phyloP scores from a whole-genome alignment of 2,113 vertebrate species.

The Mustela lutreola region DNA sequence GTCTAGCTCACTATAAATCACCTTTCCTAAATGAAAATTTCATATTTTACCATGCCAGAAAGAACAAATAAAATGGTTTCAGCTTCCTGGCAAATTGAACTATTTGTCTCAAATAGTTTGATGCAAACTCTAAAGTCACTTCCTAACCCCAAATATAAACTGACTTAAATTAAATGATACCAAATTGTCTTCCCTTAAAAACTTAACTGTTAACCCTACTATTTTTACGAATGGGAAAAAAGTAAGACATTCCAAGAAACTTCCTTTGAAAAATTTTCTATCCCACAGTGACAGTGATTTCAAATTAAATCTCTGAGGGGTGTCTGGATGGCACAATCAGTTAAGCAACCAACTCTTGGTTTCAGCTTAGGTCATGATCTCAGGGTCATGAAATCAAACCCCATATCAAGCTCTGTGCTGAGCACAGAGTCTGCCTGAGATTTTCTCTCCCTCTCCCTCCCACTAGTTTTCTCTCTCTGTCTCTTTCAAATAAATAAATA shows the following conservation, averaged over 20 bases:
- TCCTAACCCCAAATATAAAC: constrained; percentile 46
- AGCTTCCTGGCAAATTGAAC: neutral
- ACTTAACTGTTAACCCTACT: constrained; percentile 46
- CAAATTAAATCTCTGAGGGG: neutral
- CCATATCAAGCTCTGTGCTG: no score
- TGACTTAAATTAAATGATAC: neutral
- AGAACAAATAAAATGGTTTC: neutral
- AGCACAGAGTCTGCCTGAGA: no score
- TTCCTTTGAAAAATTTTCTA: neutral
- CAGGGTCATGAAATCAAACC: no score
- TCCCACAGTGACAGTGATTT: neutral
- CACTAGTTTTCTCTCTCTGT: no score
- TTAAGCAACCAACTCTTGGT: no score
- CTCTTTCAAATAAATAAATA: no score
- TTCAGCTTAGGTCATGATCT: no score
- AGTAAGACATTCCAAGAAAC: neutral
- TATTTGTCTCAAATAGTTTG: neutral
- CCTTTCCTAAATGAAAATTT: constrained; percentile 47
- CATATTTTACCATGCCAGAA: neutral
- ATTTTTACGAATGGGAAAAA: constrained; percentile 44
- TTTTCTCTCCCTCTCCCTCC: no score
- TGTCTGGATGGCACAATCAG: neutral
- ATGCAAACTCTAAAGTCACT: neutral
- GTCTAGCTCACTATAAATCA: neutral
- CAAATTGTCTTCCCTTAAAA: constrained; percentile 40